Percentiles rank a stretch among this genome's conserved stretches.
phyloP scores from a whole-genome alignment of 2,113 vertebrate species.

The Corvus moneduloides region DNA sequence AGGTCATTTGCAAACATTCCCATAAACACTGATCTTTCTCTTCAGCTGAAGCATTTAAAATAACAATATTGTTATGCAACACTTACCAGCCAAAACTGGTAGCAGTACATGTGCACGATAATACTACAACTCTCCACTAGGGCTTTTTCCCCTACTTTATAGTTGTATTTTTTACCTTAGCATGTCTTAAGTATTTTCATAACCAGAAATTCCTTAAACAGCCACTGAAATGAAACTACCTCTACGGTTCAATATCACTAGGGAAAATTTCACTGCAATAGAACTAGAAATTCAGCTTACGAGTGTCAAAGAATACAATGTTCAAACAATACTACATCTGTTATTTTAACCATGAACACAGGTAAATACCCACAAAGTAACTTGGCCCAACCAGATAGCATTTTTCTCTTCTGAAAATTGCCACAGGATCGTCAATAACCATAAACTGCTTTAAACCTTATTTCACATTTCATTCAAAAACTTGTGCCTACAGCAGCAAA shows the following conservation, averaged over 20 bases:
- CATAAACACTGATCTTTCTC: neutral
- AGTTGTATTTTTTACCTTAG: neutral
- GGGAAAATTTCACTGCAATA: neutral
- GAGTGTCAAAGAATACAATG: neutral
- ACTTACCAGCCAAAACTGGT: neutral
- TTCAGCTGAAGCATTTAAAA: neutral
- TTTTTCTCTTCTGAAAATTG: neutral
- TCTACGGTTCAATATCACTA: neutral
- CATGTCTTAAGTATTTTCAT: neutral
- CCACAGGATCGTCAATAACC: neutral
- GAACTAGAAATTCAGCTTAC: neutral
- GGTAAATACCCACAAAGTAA: neutral
- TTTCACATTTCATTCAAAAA: neutral
- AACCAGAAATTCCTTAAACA: neutral
- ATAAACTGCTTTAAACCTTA: neutral
- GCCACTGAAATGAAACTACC: neutral
- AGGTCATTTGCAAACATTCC: neutral
- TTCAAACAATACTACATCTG: neutral
- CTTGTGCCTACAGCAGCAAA: neutral
- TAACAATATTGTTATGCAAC: neutral
- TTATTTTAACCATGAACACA: neutral
- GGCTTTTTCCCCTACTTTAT: neutral
- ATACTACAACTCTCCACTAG: neutral
- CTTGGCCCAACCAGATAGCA: neutral
- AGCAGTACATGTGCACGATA: neutral